These are phyloP conservation scores for Microchirus variegatus DNA, from an alignment of 2,797 vertebrate species.

Conservation along the genomic window DNA sequence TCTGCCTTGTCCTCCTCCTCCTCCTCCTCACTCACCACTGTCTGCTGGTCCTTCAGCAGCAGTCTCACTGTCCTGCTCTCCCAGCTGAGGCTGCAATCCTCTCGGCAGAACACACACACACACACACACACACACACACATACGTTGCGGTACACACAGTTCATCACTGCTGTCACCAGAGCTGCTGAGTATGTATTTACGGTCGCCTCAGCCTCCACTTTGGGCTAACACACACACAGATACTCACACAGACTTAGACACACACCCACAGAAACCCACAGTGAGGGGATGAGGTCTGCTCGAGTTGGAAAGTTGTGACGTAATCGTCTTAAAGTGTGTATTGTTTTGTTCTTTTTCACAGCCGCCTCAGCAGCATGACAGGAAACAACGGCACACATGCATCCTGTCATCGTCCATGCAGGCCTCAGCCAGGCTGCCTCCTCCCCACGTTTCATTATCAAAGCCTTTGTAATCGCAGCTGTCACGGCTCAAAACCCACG, in stretches of 20 bases:
- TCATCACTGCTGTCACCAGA: conserved; percentile 51
- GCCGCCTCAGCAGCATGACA: conserved; percentile 42
- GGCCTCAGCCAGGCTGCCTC: conserved; percentile 26
- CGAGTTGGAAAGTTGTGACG: conserved; percentile 31
- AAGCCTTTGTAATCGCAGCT: not conserved
- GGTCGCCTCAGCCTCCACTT: conserved; percentile 33
- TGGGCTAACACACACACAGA: conserved; percentile 22
- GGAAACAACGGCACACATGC: conserved; percentile 49
- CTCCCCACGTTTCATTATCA: conserved; percentile 9
- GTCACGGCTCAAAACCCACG: not conserved
- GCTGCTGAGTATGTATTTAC: conserved; percentile 55
- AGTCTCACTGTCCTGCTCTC: conserved; percentile 39
- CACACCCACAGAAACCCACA: conserved; percentile 16
- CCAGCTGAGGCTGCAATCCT: conserved; percentile 61
- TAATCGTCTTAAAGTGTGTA: conserved; percentile 6
- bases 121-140: conserved; percentile 4
- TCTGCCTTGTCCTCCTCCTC: not conserved
- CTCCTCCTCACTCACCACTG: conserved; percentile 22
- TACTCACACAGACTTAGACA: conserved; percentile 18
- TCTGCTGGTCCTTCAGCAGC: conserved; percentile 24
- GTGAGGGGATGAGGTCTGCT: conserved; percentile 16
- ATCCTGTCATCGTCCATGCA: conserved; percentile 57
- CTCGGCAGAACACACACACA: conserved; percentile 33
- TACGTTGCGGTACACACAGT: conserved; percentile 11
- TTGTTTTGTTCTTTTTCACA: conserved; percentile 30